Evolutionary conservation across 1,140 invertebrate species (phyloP).

Genomic region (Hylaeus anthracinus): DNA sequence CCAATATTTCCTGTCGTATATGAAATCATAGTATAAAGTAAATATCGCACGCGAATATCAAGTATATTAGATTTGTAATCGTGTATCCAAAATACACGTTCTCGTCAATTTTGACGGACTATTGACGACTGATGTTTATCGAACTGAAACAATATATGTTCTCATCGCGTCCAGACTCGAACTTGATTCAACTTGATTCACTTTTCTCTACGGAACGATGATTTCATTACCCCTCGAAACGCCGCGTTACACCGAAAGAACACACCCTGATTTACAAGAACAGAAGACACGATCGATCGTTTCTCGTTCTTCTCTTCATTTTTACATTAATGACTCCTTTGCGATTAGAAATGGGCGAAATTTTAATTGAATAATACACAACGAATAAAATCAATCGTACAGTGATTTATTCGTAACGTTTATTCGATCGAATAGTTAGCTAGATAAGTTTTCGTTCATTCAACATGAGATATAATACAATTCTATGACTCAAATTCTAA

Average conservation of each 20-base stretch:
- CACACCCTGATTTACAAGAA: conserved; percentile 22
- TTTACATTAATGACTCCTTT: background rate
- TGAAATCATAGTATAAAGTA: background rate
- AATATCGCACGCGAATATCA: conserved; percentile 17
- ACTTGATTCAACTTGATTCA: conserved; percentile 11
- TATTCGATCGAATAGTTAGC: no score
- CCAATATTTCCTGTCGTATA: background rate
- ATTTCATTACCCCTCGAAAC: conserved; percentile 1
- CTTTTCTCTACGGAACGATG: background rate
- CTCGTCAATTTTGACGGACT: background rate
- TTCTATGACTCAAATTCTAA: no score
- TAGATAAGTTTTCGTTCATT: no score
- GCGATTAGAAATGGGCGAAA: no score
- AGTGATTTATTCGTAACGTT: no score
- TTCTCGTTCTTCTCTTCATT: background rate
- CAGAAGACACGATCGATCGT: conserved; percentile 17
- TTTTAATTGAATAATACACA: no score
- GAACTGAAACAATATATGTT: conserved; percentile 7
- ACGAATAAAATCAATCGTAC: no score
- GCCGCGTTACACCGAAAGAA: conserved; percentile 15
- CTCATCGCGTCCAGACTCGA: conserved; percentile 1
- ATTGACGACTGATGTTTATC: conserved; percentile 11
- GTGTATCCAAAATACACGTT: background rate
- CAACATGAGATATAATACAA: no score
- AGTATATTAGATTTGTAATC: conserved; percentile 18